phyloP scores from a whole-genome alignment of 1,140 invertebrate genomes.

The Macrobrachium rosenbergii region DNA sequence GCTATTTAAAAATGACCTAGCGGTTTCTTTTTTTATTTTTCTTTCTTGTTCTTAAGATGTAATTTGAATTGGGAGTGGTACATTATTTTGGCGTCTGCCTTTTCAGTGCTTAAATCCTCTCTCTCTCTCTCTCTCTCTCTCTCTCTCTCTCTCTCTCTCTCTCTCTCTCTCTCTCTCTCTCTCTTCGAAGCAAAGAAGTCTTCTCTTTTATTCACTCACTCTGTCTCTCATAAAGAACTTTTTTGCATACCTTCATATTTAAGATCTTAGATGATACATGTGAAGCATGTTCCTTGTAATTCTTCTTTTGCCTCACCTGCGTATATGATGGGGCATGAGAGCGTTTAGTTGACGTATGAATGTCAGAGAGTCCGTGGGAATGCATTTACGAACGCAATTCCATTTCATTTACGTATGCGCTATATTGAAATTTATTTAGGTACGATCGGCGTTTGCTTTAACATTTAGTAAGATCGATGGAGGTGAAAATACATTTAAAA shows the following conservation, averaged over 20 bases:
- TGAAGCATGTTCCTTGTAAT: neutral
- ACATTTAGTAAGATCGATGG: too few relatives aligned
- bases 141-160: neutral
- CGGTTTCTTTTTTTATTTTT: neutral
- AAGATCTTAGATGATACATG: too few relatives aligned
- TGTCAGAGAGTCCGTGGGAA: too few relatives aligned
- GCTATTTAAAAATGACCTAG: too few relatives aligned
- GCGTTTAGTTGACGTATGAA: too few relatives aligned
- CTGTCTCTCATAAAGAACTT: neutral
- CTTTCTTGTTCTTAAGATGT: neutral
- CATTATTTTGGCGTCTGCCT: neutral
- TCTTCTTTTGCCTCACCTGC: neutral
- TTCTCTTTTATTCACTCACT: neutral
- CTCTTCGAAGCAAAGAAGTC: neutral
- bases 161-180: neutral
- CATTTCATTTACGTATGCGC: too few relatives aligned
- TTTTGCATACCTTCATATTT: neutral
- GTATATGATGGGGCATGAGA: too few relatives aligned
- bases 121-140: conserved; percentile 6
- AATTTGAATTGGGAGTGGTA: too few relatives aligned
- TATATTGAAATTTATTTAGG: too few relatives aligned
- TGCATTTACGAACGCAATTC: too few relatives aligned
- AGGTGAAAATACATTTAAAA: too few relatives aligned
- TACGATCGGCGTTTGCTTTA: too few relatives aligned
- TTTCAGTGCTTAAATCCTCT: neutral